Evolutionary conservation across 1,140 invertebrate species (phyloP).

Genomic region (Neotoxoptera formosana): DNA sequence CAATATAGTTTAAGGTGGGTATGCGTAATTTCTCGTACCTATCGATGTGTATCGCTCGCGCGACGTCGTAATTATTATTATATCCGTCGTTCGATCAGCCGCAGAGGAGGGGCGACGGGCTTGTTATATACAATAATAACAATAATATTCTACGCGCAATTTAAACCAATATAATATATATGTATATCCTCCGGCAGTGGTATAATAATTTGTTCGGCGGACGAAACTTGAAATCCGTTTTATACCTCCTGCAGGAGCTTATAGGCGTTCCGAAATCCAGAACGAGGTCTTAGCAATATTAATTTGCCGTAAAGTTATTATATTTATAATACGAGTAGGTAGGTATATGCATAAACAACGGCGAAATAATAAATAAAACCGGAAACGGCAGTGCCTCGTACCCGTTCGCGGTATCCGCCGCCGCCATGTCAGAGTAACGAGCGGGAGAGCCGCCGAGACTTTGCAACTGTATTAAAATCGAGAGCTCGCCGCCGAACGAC

Average conservation of each 20-base stretch:
- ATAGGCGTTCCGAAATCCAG: neutral
- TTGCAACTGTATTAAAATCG: slow-evolving; percentile 2
- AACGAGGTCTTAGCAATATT: neutral
- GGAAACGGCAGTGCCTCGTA: neutral
- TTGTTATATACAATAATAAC: neutral
- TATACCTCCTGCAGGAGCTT: neutral
- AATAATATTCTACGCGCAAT: neutral
- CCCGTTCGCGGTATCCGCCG: neutral
- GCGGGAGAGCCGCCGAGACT: neutral
- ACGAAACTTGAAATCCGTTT: neutral
- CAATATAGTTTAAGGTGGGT: neutral
- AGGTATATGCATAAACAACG: neutral
- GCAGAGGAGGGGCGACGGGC: too few relatives aligned
- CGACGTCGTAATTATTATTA: neutral
- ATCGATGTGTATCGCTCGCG: neutral
- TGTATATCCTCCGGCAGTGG: neutral
- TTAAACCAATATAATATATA: neutral
- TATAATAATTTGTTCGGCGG: neutral
- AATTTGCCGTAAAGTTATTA: neutral
- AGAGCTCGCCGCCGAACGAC: neutral
- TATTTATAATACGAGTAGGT: neutral
- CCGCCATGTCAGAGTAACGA: neutral
- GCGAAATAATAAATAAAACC: neutral
- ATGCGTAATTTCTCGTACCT: neutral
- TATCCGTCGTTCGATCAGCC: neutral